These are phyloP conservation scores for Sylvietta virens DNA, from an alignment of 2,113 vertebrate species.

Conservation along the genomic window DNA sequence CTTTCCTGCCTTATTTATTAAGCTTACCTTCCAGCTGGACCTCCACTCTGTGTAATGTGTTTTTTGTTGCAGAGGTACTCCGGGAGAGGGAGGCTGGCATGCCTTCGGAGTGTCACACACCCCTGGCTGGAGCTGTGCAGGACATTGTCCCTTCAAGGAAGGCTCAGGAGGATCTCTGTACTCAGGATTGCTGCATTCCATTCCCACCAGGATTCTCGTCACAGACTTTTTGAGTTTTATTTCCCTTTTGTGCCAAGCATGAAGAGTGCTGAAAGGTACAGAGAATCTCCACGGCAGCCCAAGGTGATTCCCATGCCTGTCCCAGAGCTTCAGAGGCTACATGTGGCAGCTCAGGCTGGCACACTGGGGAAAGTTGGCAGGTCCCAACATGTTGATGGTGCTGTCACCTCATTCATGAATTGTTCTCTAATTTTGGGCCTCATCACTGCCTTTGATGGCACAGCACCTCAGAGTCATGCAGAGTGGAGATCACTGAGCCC, in stretches of 20 bases:
- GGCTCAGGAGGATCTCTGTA: neutral
- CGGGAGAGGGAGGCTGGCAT: neutral
- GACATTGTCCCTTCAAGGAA: neutral
- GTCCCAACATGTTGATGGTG: neutral
- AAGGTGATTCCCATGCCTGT: neutral
- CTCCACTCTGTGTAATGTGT: neutral
- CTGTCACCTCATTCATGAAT: neutral
- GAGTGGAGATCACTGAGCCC: neutral
- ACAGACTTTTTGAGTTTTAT: neutral
- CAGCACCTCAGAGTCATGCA: neutral
- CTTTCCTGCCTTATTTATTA: neutral
- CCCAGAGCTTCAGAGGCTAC: neutral
- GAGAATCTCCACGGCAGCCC: neutral
- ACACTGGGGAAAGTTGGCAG: neutral
- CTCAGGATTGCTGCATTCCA: too few relatives aligned
- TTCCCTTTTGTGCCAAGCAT: neutral
- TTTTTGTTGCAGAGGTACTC: neutral
- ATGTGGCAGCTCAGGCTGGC: accelerated
- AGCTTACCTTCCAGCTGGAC: neutral
- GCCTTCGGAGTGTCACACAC: accelerated
- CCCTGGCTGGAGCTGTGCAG: neutral
- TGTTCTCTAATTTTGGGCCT: neutral
- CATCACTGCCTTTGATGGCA: neutral
- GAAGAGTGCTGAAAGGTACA: neutral
- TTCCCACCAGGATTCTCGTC: neutral